Evolutionary conservation across 2,888 invertebrate genomes (phyloP).

Genomic region (Geophilus truncorum): DNA sequence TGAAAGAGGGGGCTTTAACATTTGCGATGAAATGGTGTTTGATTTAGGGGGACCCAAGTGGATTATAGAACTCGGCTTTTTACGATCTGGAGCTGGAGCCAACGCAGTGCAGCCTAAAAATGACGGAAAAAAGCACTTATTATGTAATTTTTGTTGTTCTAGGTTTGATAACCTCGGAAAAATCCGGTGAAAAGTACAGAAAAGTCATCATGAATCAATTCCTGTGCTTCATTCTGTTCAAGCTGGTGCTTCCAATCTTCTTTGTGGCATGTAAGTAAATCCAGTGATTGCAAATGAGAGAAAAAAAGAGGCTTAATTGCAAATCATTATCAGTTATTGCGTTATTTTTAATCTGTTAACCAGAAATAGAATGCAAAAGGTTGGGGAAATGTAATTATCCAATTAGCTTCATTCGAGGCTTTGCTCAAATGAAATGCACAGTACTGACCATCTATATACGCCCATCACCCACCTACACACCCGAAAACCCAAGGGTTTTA

Average conservation of each 20-base stretch:
- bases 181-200: constrained; percentile 29
- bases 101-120: neutral
- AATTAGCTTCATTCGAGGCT: constrained; percentile 4
- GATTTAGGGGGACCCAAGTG: neutral
- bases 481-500: neutral
- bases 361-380: neutral
- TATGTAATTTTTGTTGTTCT: neutral
- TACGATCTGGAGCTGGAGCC: neutral
- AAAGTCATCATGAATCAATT: constrained; percentile 34
- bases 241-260: constrained; percentile 32
- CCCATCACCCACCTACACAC: neutral
- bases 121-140: neutral
- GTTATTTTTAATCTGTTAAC: neutral
- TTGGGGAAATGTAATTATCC: constrained; percentile 11
- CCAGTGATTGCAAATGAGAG: neutral
- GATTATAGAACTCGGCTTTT: neutral
- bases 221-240: constrained; percentile 30
- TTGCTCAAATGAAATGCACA: neutral
- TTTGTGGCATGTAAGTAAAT: constrained; percentile 32
- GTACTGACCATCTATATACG: neutral
- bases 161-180: constrained; percentile 30
- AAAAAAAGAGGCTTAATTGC: too few species aligned
- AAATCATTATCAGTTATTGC: neutral
- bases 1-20: neutral
- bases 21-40: neutral